Base-by-base conservation (phyloP, 2,888 invertebrate genomes). In the Xanthia icteritia region DNA sequence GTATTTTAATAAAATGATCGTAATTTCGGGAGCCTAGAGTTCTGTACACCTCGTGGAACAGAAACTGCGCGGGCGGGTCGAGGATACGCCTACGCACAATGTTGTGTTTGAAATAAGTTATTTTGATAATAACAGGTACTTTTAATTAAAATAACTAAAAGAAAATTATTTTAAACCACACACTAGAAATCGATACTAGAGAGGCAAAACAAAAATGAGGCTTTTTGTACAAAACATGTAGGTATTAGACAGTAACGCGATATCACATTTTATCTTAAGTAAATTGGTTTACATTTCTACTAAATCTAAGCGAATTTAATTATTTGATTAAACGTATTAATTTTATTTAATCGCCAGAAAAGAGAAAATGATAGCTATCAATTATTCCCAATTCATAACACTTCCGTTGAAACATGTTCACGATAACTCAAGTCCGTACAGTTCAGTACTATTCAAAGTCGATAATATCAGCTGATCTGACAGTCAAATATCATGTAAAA, bases 401-500 rank as follows among this genome's bases (percentile, higher is more conserved):
- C 31, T 45, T 48, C 27, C 5, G 23, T 39, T 63, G 8, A 51
- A 36, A 58, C 36, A 8, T 15, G n/a, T 45, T 70, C 39, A 39
- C 39, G 17, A 61, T n/a, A 61, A 17, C 11, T 27, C 36, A 2
- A 56, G n/a, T 39, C 15, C 0, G 5, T 61, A 8, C n/a, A 27
- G 27, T 54, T 63, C n/a, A 65, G 42, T 79, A 74, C 9, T 42
- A 51, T 61, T 60, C 11, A 56, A 60, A 61, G 13, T 58, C 56
- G 67, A 58, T 61, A 70, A 39, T 58, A 73, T 68, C 60, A 79
- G 48, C 58, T 83, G 70, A 82, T 83, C 71, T 79, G 39, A 48
- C 36, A 79, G 75, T 82, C 68, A 68, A 75, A 72, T 82, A 23
- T 68, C 54, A 83, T 82, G 82, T 79, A 70, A 81, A 83, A 76